Evolutionary conservation across 2,113 vertebrate genomes (phyloP), one percentile per base, ranked within the genome.

Genomic region (Triplophysa dalaica): DNA sequence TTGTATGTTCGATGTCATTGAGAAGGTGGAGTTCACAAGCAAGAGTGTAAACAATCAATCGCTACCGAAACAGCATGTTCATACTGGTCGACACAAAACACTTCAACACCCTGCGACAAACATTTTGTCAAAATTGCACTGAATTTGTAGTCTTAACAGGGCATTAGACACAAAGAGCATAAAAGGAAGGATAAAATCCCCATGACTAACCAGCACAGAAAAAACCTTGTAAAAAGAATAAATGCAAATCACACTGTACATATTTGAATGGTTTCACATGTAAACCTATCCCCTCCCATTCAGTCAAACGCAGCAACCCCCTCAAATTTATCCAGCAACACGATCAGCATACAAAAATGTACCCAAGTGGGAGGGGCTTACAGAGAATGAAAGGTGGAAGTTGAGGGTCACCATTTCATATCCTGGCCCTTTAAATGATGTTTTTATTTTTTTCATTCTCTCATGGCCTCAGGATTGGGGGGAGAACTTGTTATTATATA

Each of bases 371-470:
- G 83, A 77, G 75, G 65, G 52, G 81, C 75, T 56, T 81, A 80
- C 75, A 78, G 43, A 61, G 54, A 80, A 79, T 41, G 63, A 80
- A 69, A 69, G 73, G 80, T 81, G 72, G 41, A 78, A 1, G 65
- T 80, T 75, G 61, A 29, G 41, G 82, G 83, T 69, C 60, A 41
- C 86, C 63, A 83, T 89, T 86, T 79, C 76, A 89, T 87, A 85
- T 73, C 63, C 78, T 76, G 45, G 78, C 50, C 43, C 21, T 74
- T 82, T 48, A 78, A 56, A 22, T 70, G 62, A 72, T 87, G 2
- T 45, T 45, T 45, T 45, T 11, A 79, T 80, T 82, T 84, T 70
- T 81, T 87, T 90, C 77, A 81, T 88, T 85, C 88, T 82, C 50
- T 4, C 85, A 86, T 81, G 63, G 81, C 88, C 78, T 74, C 13